A percentile compares a stretch with the other conserved stretches of the same genome.
Conservation (phyloP, 2,888 invertebrate species). For the Noctua janthina region DNA sequence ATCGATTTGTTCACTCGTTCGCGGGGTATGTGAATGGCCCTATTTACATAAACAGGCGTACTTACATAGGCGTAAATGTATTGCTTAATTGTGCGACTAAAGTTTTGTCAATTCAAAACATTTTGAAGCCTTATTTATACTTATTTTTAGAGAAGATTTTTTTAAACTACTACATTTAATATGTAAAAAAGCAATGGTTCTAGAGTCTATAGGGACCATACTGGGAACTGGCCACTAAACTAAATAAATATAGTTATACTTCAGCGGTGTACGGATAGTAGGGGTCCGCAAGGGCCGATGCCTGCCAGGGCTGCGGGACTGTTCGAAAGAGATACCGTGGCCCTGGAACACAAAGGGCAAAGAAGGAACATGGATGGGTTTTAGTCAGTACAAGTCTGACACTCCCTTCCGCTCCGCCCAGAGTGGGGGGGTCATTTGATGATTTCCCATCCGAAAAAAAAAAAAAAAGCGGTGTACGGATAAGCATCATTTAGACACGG, state of each 20-base stretch:
- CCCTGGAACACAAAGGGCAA: too few relatives aligned
- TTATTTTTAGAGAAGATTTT: background rate
- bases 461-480: too few relatives aligned
- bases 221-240: background rate
- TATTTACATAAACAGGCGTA: slow-evolving; percentile 5
- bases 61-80: background rate
- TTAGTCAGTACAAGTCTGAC: too few relatives aligned
- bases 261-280: too few relatives aligned
- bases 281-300: too few relatives aligned
- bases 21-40: background rate
- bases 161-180: background rate
- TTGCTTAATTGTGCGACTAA: background rate
- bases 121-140: background rate
- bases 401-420: too few relatives aligned
- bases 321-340: too few relatives aligned
- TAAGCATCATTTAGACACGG: background rate
- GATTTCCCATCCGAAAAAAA: too few relatives aligned
- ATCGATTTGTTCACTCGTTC: slow-evolving; percentile 15
- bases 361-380: too few relatives aligned
- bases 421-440: too few relatives aligned
- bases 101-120: background rate
- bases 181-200: too few relatives aligned
- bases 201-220: background rate
- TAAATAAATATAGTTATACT: background rate
- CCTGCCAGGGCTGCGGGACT: too few relatives aligned